These are phyloP conservation scores for Poecilus cupreus DNA, from an alignment of 2,888 invertebrate species.

Conservation along the genomic window DNA sequence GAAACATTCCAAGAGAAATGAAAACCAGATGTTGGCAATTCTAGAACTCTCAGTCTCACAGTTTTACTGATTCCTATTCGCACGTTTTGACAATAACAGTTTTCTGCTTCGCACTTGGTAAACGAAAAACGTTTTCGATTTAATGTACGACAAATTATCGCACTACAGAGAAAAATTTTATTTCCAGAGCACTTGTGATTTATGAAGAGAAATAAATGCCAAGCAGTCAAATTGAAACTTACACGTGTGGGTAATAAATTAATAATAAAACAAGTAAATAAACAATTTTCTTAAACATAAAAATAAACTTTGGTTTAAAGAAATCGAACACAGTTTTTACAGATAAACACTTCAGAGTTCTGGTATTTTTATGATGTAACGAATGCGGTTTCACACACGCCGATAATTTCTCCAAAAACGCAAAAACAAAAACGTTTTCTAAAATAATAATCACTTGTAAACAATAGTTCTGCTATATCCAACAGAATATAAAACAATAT, in stretches of 20 bases:
- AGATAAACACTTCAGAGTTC: background rate
- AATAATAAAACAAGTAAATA: background rate
- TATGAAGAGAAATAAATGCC: background rate
- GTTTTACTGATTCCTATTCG: conserved; percentile 2
- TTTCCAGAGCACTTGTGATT: background rate
- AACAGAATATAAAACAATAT: background rate
- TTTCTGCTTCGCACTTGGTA: background rate
- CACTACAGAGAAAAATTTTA: background rate
- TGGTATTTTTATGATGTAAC: background rate
- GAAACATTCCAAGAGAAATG: conserved; percentile 9
- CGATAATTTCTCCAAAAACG: background rate
- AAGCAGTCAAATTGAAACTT: background rate
- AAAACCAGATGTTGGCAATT: conserved; percentile 37
- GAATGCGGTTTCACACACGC: background rate
- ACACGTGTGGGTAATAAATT: background rate
- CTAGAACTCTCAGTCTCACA: background rate
- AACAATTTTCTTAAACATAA: background rate
- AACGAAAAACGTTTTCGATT: background rate
- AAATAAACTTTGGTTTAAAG: background rate
- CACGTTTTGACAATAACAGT: background rate
- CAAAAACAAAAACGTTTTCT: background rate
- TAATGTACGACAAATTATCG: background rate
- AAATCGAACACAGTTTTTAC: background rate
- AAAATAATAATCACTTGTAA: background rate
- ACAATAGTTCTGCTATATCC: background rate